Percentiles rank a stretch among this genome's conserved stretches.
phyloP scores from a whole-genome alignment of 2,113 vertebrate species.

The Mugil cephalus region DNA sequence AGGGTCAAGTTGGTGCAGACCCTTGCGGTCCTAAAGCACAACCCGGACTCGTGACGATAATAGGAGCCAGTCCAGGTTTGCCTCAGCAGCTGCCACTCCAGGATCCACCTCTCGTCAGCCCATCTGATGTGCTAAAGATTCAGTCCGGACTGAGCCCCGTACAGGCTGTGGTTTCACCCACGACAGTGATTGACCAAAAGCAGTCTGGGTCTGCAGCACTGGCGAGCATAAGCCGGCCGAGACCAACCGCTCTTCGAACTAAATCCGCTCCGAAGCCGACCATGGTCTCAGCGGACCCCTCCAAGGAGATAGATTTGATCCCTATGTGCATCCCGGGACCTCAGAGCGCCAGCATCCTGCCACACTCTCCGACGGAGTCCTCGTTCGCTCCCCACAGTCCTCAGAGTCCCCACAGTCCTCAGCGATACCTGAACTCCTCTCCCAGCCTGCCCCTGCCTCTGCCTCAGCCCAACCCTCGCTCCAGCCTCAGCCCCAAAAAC shows the following conservation, averaged over 20 bases:
- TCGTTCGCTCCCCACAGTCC: slow-evolving; percentile 53
- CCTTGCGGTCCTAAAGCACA: slow-evolving; percentile 54
- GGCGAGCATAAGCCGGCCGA: slow-evolving; percentile 79
- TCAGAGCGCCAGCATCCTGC: slow-evolving; percentile 37
- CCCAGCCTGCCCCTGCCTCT: slow-evolving; percentile 13
- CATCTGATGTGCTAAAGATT: slow-evolving; percentile 34
- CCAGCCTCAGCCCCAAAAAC: slow-evolving; percentile 45
- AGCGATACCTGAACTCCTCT: slow-evolving; percentile 58
- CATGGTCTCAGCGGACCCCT: slow-evolving; percentile 65
- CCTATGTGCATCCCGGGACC: slow-evolving; percentile 78
- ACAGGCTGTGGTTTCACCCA: slow-evolving; percentile 16
- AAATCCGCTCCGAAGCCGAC: slow-evolving; percentile 63
- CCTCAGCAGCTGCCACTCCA: slow-evolving; percentile 20
- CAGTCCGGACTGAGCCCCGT: slow-evolving; percentile 20
- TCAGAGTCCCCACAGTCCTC: slow-evolving; percentile 66
- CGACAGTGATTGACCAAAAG: slow-evolving; percentile 28
- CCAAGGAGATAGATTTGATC: slow-evolving; percentile 76
- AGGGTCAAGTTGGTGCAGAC: slow-evolving; percentile 58
- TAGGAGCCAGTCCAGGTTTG: slow-evolving; percentile 30
- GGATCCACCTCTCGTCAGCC: slow-evolving; percentile 26
- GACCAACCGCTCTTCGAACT: slow-evolving; percentile 78
- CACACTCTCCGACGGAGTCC: slow-evolving; percentile 63
- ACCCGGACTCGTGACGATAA: slow-evolving; percentile 36
- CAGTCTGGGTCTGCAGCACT: slow-evolving; percentile 33
- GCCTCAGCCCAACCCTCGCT: slow-evolving; percentile 18